phyloP scores from a whole-genome alignment of 1,140 invertebrate species.

The Cydia pomonella region DNA sequence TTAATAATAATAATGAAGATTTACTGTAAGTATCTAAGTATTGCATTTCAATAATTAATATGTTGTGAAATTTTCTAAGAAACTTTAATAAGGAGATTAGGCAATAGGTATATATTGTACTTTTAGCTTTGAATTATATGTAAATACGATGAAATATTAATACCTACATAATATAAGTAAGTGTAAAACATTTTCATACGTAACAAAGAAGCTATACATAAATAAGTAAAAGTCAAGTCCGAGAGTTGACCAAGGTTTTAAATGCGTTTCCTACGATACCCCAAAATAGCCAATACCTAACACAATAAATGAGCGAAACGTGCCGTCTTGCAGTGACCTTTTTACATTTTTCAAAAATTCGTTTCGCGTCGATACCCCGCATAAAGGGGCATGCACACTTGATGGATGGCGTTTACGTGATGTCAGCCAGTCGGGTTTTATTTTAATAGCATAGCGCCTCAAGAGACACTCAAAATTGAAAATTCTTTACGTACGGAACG shows the following conservation, averaged over 20 bases:
- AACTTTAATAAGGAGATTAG: no score
- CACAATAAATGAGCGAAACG: conserved; percentile 70
- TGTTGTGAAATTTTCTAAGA: no score
- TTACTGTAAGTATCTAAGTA: no score
- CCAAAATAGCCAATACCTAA: conserved; percentile 30
- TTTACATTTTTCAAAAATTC: conserved; percentile 80
- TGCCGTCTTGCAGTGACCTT: conserved; percentile 68
- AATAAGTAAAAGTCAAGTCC: no score
- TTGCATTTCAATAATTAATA: no score
- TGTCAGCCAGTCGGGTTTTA: conserved; percentile 68
- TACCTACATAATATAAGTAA: no score
- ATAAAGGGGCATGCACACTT: conserved; percentile 60
- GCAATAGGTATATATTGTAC: no score
- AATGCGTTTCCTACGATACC: background rate
- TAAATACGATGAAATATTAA: no score
- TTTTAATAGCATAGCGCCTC: conserved; percentile 65
- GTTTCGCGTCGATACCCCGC: conserved; percentile 64
- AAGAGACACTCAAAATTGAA: conserved; percentile 72
- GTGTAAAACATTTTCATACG: no score
- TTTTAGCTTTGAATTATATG: no score
- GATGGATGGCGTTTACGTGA: conserved; percentile 77
- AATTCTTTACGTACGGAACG: conserved; percentile 67
- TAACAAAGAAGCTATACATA: no score
- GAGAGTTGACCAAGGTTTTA: background rate
- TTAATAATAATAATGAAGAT: no score